Evolutionary conservation across 2,113 vertebrate species (phyloP), one percentile per base, ranked within the genome.

Genomic region (Amphiprion percula): DNA sequence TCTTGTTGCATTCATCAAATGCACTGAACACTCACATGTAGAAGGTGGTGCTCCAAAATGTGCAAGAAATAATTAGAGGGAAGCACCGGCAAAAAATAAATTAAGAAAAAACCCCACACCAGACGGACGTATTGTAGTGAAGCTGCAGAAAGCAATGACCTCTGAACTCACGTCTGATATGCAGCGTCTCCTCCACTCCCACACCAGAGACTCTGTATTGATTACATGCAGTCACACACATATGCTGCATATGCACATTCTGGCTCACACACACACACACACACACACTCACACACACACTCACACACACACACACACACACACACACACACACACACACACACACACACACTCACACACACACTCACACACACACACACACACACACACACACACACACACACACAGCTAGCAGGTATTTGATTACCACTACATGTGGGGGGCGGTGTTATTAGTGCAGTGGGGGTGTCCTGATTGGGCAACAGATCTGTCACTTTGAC

Each of bases 401-500:
- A 2, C 61, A 21, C 37, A 37, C 3, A 26, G 79, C 65, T 71
- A 73, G 88, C 82, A 70, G 74, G 71, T 83, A 87, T 89, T 87
- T 89, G 85, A 91, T 91, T 83, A 91, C 82, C 61, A 44, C 63
- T 76, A 33, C 47, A 71, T 67, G 67, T 73, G 59, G 73, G 74
- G 61, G 77, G 74, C 12, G 58, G 67, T 28, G 52, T 66, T 75
- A 83, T 83, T 83, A 74, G 62, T 79, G 78, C 33, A 53, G 73
- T 70, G 77, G 74, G 64, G 58, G 49, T 73, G 71, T 82, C 74
- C 73, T 82, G 84, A 90, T 85, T 80, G 84, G 81, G 64, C 65
- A 28, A 62, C 87, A 83, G 71, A 90, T 86, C 77, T 84, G 90
- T 87, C 86, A 85, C 21, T n/a, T 28, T 44, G 71, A 68, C 37